These are phyloP conservation scores for Cydia strobilella DNA, from an alignment of 1,140 invertebrate species.

Conservation along the genomic window DNA sequence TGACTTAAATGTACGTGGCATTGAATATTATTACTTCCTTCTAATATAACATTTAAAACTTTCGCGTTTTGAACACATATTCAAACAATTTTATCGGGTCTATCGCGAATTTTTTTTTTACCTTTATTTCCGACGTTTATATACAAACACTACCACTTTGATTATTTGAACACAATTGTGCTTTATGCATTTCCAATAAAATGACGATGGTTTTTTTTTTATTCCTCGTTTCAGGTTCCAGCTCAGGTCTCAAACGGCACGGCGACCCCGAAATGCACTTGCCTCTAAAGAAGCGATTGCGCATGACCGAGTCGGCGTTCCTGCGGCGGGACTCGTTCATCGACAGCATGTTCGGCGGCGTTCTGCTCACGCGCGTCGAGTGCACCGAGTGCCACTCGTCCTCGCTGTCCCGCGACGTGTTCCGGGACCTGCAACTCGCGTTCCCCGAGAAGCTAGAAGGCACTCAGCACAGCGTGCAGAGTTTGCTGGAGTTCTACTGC, in stretches of 20 bases:
- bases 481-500: constrained; percentile 88
- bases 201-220: neutral
- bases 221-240: constrained; percentile 40
- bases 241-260: constrained; percentile 42
- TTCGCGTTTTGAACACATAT: too few relatives aligned
- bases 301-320: constrained; percentile 43
- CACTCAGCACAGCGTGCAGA: constrained; percentile 83
- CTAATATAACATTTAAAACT: too few relatives aligned
- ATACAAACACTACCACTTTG: too few relatives aligned
- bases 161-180: neutral
- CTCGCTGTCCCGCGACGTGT: constrained; percentile 87
- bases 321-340: constrained; percentile 57
- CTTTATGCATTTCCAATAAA: neutral
- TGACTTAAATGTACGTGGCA: too few relatives aligned
- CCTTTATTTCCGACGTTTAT: too few relatives aligned
- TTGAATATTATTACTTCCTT: too few relatives aligned
- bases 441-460: constrained; percentile 85
- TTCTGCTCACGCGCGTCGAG: constrained; percentile 85
- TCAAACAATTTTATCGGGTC: too few relatives aligned
- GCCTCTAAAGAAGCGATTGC: constrained; percentile 50
- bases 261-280: constrained; percentile 35
- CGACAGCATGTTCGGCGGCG: constrained; percentile 84
- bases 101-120: too few relatives aligned
- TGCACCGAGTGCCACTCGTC: constrained; percentile 86
- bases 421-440: constrained; percentile 90